These are phyloP conservation scores for Eolophus roseicapilla DNA, from an alignment of 2,113 vertebrate species.

Conservation along the genomic window DNA sequence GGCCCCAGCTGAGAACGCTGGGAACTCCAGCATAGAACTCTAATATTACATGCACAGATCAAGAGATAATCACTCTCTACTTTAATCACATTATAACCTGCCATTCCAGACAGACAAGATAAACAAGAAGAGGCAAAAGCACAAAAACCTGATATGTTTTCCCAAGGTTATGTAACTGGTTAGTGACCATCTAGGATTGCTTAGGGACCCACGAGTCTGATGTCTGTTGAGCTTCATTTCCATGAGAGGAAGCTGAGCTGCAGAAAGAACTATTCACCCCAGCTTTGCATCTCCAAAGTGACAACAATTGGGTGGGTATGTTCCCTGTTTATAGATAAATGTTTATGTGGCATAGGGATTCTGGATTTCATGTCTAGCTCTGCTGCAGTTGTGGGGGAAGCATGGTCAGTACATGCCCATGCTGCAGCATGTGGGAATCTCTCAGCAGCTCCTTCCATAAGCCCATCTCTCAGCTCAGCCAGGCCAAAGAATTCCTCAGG, in stretches of 20 bases:
- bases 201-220: background rate
- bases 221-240: background rate
- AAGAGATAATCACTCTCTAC: background rate
- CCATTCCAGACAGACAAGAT: background rate
- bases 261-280: background rate
- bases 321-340: background rate
- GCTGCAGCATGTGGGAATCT: background rate
- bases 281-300: background rate
- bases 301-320: rapidly evolving
- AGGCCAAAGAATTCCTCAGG: background rate
- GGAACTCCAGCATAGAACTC: background rate
- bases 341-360: background rate
- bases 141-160: background rate
- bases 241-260: background rate
- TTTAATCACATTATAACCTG: conserved; percentile 16
- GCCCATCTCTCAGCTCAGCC: background rate
- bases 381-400: background rate
- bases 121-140: background rate
- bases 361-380: background rate
- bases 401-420: rapidly evolving
- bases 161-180: background rate
- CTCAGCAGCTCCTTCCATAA: background rate
- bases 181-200: background rate
- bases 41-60: background rate
- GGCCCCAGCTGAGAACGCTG: background rate